Evolutionary conservation across 2,797 vertebrate genomes (phyloP).

Genomic region (Mormyrus proboscirostris): DNA sequence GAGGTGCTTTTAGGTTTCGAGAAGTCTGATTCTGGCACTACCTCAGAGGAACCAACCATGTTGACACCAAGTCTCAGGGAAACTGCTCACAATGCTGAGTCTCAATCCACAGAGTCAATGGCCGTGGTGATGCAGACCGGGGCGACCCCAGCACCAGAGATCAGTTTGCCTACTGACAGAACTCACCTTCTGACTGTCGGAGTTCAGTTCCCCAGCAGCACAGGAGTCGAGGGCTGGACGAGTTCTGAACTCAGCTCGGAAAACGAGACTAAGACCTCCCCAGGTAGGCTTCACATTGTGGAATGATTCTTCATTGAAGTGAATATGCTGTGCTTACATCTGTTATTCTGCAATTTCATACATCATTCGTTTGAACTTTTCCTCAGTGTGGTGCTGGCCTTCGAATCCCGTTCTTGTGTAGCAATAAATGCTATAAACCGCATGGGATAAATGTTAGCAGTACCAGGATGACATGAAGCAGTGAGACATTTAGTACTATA

Average conservation of each 20-base stretch:
- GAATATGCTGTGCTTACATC: constrained; percentile 20
- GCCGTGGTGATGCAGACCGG: constrained; percentile 41
- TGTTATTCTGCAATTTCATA: not conserved
- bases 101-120: constrained; percentile 56
- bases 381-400: not conserved
- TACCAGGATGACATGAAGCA: constrained; percentile 32
- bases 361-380: not conserved
- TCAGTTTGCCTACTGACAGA: constrained; percentile 41
- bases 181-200: constrained; percentile 26
- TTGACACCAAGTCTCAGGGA: constrained; percentile 19
- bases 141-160: constrained; percentile 33
- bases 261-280: constrained; percentile 43
- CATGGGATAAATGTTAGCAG: not conserved
- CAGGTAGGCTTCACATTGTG: constrained; percentile 52
- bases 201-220: not conserved
- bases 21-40: constrained; percentile 22
- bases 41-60: constrained; percentile 36
- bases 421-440: not conserved
- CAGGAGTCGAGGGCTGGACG: constrained; percentile 43
- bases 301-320: constrained; percentile 23
- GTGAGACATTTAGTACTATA: constrained; percentile 62
- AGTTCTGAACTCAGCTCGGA: constrained; percentile 45
- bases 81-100: constrained; percentile 46
- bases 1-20: constrained; percentile 26
- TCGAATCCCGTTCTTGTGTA: not conserved